Evolutionary conservation across 2,113 vertebrate species (phyloP).

Genomic region (Lophotis ruficrista): DNA sequence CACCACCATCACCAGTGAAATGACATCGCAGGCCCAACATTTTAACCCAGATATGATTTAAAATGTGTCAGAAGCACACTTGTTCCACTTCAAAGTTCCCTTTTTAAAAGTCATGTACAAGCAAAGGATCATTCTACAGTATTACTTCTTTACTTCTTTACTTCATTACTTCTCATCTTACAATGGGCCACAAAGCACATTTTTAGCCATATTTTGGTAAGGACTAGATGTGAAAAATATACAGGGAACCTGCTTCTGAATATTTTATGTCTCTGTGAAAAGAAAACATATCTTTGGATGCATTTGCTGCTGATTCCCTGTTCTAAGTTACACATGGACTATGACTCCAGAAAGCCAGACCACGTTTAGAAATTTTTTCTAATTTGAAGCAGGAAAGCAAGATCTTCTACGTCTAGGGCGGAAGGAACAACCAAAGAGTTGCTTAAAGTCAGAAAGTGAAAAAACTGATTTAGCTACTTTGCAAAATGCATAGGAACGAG

Average conservation of each 20-base stretch:
- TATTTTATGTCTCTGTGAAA: neutral
- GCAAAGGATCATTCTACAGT: neutral
- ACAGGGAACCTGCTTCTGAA: neutral
- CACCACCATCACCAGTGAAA: neutral
- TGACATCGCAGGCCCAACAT: neutral
- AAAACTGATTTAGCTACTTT: neutral
- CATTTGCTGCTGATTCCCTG: neutral
- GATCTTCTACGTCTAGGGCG: neutral
- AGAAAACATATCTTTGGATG: fast-evolving
- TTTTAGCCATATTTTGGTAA: neutral
- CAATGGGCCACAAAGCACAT: neutral
- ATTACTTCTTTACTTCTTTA: too few species aligned
- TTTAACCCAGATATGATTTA: neutral
- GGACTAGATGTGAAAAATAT: neutral
- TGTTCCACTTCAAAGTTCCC: neutral
- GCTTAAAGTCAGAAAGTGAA: neutral
- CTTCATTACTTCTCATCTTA: neutral
- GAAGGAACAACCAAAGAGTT: neutral
- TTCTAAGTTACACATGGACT: neutral
- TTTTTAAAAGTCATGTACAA: neutral
- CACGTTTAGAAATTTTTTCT: neutral
- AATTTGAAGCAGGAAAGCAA: neutral
- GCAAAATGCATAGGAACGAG: neutral
- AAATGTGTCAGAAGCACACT: neutral
- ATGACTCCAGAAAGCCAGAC: neutral